A percentile compares a stretch with the other conserved stretches of the same genome.
Conservation (phyloP, 2,113 vertebrate species). For the Montifringilla adamsi region DNA sequence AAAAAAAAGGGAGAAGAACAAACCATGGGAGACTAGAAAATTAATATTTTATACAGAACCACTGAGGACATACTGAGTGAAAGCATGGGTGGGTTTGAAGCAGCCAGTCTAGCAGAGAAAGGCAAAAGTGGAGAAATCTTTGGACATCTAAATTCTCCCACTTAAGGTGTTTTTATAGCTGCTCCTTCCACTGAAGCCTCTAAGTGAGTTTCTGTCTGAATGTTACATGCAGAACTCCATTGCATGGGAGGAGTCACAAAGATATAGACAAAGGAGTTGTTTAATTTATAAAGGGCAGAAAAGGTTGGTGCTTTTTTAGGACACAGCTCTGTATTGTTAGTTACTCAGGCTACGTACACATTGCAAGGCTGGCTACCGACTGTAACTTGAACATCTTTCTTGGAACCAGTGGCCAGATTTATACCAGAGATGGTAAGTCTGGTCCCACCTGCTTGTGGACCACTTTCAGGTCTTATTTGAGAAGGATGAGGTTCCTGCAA, state of each 20-base stretch:
- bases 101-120: not conserved
- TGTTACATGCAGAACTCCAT: not conserved
- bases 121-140: not conserved
- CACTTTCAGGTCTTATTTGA: conserved; percentile 74
- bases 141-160: not conserved
- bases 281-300: not conserved
- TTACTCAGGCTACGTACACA: conserved; percentile 78
- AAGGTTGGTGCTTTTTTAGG: not conserved
- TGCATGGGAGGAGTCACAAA: not conserved
- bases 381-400: conserved; percentile 80
- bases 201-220: not conserved
- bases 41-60: not conserved
- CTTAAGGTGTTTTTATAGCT: not conserved
- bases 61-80: not conserved
- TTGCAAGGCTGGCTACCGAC: conserved; percentile 78
- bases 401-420: conserved; percentile 83
- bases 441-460: conserved; percentile 87
- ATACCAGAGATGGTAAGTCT: conserved; percentile 82
- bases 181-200: not conserved
- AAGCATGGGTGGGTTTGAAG: not conserved
- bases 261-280: not conserved
- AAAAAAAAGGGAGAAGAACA: not conserved
- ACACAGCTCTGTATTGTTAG: not conserved
- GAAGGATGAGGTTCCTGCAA: conserved; percentile 80
- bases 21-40: not conserved